Evolutionary conservation across 2,113 vertebrate genomes (phyloP).

Genomic region (Columba livia): DNA sequence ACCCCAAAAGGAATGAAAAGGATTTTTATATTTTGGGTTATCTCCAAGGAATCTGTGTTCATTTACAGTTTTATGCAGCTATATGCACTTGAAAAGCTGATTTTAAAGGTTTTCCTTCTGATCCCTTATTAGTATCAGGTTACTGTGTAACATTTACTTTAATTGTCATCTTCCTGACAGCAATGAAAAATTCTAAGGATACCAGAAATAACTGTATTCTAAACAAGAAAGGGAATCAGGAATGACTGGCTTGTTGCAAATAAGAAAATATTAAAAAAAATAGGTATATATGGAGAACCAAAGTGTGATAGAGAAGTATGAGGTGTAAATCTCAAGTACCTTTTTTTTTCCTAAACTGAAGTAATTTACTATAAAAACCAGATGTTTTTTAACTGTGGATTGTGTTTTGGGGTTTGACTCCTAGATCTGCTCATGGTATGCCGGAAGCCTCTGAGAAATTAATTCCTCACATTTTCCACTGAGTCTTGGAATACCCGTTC

Average conservation of each 20-base stretch:
- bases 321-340: neutral
- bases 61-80: neutral
- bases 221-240: neutral
- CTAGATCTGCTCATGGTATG: neutral
- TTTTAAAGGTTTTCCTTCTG: neutral
- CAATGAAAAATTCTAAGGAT: neutral
- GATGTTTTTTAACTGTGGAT: neutral
- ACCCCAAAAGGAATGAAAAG: neutral
- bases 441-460: neutral
- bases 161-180: neutral
- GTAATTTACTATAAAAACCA: neutral
- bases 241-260: neutral
- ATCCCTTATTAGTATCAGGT: neutral
- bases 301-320: neutral
- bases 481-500: neutral
- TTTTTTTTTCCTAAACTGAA: neutral
- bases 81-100: neutral
- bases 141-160: neutral
- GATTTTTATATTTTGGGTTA: neutral
- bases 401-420: neutral
- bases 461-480: accelerated
- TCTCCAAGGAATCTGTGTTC: neutral
- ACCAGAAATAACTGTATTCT: neutral
- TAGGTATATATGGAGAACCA: neutral
- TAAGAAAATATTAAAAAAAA: neutral